These are phyloP conservation scores for Salticus scenicus DNA, from an alignment of 2,888 invertebrate species.

Conservation along the genomic window DNA sequence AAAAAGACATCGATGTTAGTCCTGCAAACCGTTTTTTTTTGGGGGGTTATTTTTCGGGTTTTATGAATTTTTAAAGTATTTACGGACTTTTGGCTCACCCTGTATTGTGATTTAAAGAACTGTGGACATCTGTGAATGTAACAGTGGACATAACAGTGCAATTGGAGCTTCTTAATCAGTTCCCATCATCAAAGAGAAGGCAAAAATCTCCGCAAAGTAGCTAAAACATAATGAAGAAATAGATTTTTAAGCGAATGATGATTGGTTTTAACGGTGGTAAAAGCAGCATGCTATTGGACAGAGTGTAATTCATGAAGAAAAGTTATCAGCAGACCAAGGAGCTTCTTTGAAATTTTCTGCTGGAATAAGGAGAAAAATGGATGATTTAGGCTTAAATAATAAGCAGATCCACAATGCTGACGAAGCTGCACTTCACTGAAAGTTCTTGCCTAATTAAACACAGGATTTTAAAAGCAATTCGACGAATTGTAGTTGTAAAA, in stretches of 20 bases:
- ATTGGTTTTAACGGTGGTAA: constrained; percentile 11
- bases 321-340: neutral
- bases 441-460: neutral
- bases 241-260: constrained; percentile 7
- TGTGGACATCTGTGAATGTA: too few species aligned
- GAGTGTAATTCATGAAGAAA: constrained; percentile 1
- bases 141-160: too few species aligned
- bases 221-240: neutral
- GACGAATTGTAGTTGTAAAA: neutral
- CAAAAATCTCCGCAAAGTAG: neutral
- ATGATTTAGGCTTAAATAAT: neutral
- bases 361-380: neutral
- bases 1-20: too few species aligned
- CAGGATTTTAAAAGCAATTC: constrained; percentile 18
- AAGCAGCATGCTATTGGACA: neutral
- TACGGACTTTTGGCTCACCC: too few species aligned
- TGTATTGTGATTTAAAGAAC: too few species aligned
- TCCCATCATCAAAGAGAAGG: too few species aligned
- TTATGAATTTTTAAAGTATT: too few species aligned
- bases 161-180: too few species aligned
- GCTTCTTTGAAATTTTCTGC: neutral
- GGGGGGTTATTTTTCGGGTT: too few species aligned
- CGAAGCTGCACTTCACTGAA: constrained; percentile 13
- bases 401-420: constrained; percentile 15
- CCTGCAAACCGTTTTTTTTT: too few species aligned